Base-by-base conservation (phyloP, 1,140 invertebrate species). In the Metaphire vulgaris region DNA sequence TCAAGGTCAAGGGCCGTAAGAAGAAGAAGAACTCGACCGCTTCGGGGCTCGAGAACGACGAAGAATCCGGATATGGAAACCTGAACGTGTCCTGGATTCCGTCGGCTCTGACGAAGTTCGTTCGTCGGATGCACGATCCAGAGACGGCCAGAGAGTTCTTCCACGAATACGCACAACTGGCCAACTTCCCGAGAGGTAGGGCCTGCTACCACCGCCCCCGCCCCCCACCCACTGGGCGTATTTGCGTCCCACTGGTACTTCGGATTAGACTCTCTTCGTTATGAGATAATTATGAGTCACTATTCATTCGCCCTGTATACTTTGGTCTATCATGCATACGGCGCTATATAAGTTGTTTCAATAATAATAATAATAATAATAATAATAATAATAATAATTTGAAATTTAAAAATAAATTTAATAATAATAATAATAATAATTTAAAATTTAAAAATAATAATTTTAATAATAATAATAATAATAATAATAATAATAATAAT, bases 391-490 rank as follows among this genome's bases (percentile, higher is more conserved):
- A 56, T 56, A 56, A 56, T 56, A 56, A 56, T 56, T 6, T 12
- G 6, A 56, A 56, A 12, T 12, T 12, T 56, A 56, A 56, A 12
- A 56, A 56, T 56, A 56, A 56, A 12, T 12, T 12, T 56, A 56
- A 56, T 56, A 56, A 56, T 56, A 56, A 56, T 56, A 56, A 56
- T 56, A 56, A 56, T 56, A 56, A 56, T 56, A 56, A 56, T 56
- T 12, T 12, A 12, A 56, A 56, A 12, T 12, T 12, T 56, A 56
- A 56, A 12, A 56, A 56, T 56, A 56, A 56, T 56, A 56, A 56
- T 56, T 12, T 12, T 56, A 56, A 56, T 56, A 56, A 56, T 56
- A 56, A 56, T 56, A 56, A 56, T 56, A 56, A 56, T 56, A 56
- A 56, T 56, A 56, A 56, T 56, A 56, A 56, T 56, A 56, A 56